These are phyloP conservation scores for Meda fulgida DNA, from an alignment of 2,797 vertebrate species.

Conservation along the genomic window DNA sequence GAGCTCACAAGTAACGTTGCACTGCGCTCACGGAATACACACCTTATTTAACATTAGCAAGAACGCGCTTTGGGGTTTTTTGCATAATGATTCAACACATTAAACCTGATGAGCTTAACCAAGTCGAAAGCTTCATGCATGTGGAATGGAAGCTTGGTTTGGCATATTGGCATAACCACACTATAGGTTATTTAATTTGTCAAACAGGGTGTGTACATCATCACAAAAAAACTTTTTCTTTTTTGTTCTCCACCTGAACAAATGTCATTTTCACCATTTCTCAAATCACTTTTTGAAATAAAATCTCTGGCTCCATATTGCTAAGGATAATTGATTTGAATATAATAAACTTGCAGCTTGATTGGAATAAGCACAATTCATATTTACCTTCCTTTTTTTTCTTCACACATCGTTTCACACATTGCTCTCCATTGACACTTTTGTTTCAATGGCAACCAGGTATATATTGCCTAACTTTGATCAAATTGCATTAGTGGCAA, in stretches of 20 bases:
- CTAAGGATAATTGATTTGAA: background rate
- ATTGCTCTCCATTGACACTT: too few relatives aligned
- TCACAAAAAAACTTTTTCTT: background rate
- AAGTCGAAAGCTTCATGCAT: background rate
- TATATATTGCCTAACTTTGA: too few relatives aligned
- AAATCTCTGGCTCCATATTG: background rate
- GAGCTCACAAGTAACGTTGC: slow-evolving; percentile 35
- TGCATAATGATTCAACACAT: slow-evolving; percentile 27
- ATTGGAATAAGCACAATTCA: background rate
- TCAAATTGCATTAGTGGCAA: background rate
- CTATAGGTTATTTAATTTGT: background rate
- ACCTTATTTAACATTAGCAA: slow-evolving; percentile 14
- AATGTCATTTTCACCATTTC: background rate
- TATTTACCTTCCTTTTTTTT: background rate
- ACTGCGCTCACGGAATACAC: slow-evolving; percentile 19
- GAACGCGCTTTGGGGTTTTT: background rate
- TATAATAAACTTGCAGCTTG: background rate
- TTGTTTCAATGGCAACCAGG: background rate
- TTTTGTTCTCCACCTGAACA: background rate
- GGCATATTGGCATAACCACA: background rate
- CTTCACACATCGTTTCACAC: background rate
- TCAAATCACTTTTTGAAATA: background rate
- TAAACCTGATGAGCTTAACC: slow-evolving; percentile 6
- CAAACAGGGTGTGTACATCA: background rate
- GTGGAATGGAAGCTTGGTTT: background rate